These are phyloP conservation scores for Babyrousa celebensis DNA, from an alignment of 2,797 vertebrate genomes.

Conservation along the genomic window DNA sequence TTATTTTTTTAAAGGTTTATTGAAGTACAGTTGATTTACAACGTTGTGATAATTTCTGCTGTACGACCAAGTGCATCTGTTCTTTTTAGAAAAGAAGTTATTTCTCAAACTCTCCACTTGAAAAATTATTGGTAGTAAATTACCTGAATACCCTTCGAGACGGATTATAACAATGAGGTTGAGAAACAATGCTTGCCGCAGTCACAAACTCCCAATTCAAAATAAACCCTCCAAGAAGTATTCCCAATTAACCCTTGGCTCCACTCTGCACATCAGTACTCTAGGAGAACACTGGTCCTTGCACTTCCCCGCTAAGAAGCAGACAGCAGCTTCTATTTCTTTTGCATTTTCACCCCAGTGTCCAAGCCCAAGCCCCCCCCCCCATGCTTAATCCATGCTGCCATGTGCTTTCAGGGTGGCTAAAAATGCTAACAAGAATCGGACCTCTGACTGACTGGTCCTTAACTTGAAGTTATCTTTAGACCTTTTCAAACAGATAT, in stretches of 20 bases:
- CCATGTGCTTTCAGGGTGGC: constrained; percentile 22
- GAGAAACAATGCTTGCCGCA: constrained; percentile 26
- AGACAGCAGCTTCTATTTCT: constrained; percentile 37
- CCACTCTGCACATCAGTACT: background rate
- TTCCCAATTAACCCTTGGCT: constrained; percentile 70
- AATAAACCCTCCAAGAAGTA: constrained; percentile 58
- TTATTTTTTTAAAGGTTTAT: no score
- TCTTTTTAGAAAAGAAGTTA: constrained; percentile 66
- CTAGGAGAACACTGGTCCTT: background rate
- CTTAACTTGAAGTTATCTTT: constrained; percentile 35
- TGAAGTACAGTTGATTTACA: no score
- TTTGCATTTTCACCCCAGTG: background rate
- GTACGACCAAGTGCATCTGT: background rate
- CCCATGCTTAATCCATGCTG: constrained; percentile 27
- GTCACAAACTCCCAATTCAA: constrained; percentile 52
- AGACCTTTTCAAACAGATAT: constrained; percentile 51
- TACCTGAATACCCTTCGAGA: constrained; percentile 61
- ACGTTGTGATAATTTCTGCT: no score
- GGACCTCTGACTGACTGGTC: background rate
- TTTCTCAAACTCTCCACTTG: constrained; percentile 69
- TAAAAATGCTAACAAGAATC: constrained; percentile 57
- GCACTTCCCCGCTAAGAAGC: constrained; percentile 18
- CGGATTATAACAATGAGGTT: constrained; percentile 20
- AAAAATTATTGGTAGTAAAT: constrained; percentile 67
- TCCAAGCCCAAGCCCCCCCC: constrained; percentile 45